Conservation (phyloP, 2,797 vertebrate genomes). For the Sebastes trivittatus region DNA sequence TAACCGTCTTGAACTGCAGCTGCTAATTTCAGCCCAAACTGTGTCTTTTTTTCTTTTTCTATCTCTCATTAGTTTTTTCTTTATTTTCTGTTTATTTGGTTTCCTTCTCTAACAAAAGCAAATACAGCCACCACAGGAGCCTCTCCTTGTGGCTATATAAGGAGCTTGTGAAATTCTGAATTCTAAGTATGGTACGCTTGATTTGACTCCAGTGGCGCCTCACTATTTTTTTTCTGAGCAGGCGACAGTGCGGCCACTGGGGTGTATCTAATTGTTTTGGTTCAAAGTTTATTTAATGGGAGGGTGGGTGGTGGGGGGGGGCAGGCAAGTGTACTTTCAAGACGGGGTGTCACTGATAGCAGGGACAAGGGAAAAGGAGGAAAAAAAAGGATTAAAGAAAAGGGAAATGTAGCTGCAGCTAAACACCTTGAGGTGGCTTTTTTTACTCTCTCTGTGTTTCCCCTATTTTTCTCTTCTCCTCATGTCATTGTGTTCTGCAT, state of each 20-base stretch:
- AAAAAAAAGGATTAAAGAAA: slow-evolving; percentile 76
- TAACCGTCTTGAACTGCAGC: slow-evolving; percentile 77
- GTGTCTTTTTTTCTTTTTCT: slow-evolving; percentile 77
- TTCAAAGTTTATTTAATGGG: slow-evolving; percentile 77
- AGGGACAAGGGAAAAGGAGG: slow-evolving; percentile 64
- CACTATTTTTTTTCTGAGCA: slow-evolving; percentile 61
- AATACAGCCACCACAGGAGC: slow-evolving; percentile 79
- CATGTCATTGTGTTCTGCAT: slow-evolving; percentile 99
- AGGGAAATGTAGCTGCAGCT: slow-evolving; percentile 92
- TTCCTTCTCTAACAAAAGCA: slow-evolving; percentile 79
- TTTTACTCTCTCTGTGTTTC: slow-evolving; percentile 99
- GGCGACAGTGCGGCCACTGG: slow-evolving; percentile 74
- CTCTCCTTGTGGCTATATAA: slow-evolving; percentile 76
- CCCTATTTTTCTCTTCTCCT: slow-evolving; percentile 99
- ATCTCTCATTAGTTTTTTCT: slow-evolving; percentile 81
- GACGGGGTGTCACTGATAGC: slow-evolving; percentile 77
- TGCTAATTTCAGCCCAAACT: slow-evolving; percentile 85
- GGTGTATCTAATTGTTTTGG: slow-evolving; percentile 80
- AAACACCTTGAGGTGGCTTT: slow-evolving; percentile 99
- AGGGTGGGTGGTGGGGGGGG: slow-evolving; percentile 22
- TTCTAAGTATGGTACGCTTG: slow-evolving; percentile 78
- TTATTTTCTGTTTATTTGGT: slow-evolving; percentile 79
- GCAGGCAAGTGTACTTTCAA: slow-evolving; percentile 76
- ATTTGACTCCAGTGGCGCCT: slow-evolving; percentile 79
- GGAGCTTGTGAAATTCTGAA: slow-evolving; percentile 79